Evolutionary conservation across 2,113 vertebrate genomes (phyloP), one percentile per base, ranked within the genome.

Genomic region (Pandion haliaetus): DNA sequence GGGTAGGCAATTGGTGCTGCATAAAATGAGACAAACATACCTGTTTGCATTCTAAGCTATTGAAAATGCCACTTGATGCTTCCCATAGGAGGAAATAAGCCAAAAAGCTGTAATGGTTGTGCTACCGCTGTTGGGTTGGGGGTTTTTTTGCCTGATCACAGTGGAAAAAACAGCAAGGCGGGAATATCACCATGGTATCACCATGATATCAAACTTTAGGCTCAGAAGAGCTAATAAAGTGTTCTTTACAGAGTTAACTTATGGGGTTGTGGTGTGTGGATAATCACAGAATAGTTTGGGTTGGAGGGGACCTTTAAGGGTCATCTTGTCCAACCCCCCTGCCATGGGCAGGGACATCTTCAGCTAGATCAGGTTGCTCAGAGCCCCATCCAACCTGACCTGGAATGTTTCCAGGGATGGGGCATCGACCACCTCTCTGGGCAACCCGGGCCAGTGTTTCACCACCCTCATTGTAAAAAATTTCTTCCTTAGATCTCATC

Each of bases 401-500:
- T n/a, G 16, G 47, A 31, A n/a, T 20, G 3, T 24, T 31, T 9
- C 26, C 61, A 52, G 24, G n/a, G n/a, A 65, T 36, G 88, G 29
- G 40, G 14, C 71, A n/a, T 10, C 34, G 0, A 5, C 36, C 9
- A 23, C 50, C 18, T 29, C 23, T 54, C 54, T 40, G 55, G 38
- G 47, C 54, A 82, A 20, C 63, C 72, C 44, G 21, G 0, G 0
- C n/a, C 36, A 19, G 17, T 4, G 5, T 4, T 1, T 55, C 57
- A 42, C 18, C 50, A 50, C 65, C 44, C 50, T 79, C 58, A 24
- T 0, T 0, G 0, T 12, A 2, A 57, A 6, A 5, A 13, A 57
- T 32, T 31, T 28, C 57, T 42, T 49, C 57, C 28, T 52, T 40
- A 6, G 3, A 25, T 54, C 32, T 9, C 2, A 8, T 26, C 38